Evolutionary conservation across 2,113 vertebrate species (phyloP), one percentile per base, ranked within the genome.

Genomic region (Phoenicopterus ruber): DNA sequence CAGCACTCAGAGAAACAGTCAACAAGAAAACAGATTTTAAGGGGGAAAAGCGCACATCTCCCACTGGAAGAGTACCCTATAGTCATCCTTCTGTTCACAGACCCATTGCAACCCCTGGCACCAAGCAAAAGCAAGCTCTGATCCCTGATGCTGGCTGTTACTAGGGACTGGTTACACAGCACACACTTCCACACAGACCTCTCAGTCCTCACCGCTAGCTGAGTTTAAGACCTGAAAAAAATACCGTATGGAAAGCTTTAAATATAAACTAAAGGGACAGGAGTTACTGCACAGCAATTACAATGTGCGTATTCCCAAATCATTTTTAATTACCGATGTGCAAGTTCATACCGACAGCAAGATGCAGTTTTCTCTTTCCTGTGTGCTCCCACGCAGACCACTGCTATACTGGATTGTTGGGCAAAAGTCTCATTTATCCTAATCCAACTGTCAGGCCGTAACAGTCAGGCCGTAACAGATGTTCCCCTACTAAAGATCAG

Each of bases 251-350:
- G 31, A 61, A 86, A 77, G 28, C 24, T 77, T 72, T 47, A 32
- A 40, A 49, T 12, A 55, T 4, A 21, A 86, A 55, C 74, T 44
- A 40, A 46, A 91, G 55, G 40, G 46, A 31, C 25, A 5, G 1
- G 5, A 69, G 29, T 61, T 80, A 40, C 70, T 69, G 40, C 85
- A 52, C n/a, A 52, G 55, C 11, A 81, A 85, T 18, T 16, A 40
- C 5, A 13, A 34, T 0, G 1, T 24, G 61, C 32, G 4, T 6
- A 13, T 22, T 58, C 72, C 42, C 69, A 84, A 31, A 11, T 38
- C 36, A 6, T 36, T 67, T 73, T 86, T 61, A 63, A 88, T 34
- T 34, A 21, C 22, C 10, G 1, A 47, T 1, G 7, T 36, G 13
- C 34, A 57, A 76, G 32, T 21, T 61, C 57, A 19, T 8, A 24